Evolutionary conservation across 2,888 invertebrate genomes (phyloP), one percentile per base, ranked within the genome.

Genomic region (Catocala fraxini): DNA sequence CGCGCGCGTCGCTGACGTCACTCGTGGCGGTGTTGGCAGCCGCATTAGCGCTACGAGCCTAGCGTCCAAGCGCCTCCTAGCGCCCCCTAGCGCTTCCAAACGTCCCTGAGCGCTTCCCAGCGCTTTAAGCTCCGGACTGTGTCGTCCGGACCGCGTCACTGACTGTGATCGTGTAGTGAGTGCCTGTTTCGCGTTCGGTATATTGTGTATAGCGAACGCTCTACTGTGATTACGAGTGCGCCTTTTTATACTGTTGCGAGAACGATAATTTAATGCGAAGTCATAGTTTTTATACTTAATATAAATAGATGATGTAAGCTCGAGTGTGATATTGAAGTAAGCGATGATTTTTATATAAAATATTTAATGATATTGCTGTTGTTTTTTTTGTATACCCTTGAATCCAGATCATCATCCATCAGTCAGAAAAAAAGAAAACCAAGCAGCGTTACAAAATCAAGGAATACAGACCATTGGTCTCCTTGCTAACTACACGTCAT

Each of bases 241-340:
- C 75, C 84, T 85, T 91, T 90, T 91, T 91, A 88, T 92, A 92
- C 87, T 85, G 84, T 85, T 88, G 88, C 80, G 86, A 88, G 92
- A 90, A 92, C 89, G 84, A 89, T 93, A 88, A 93, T 93, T 93
- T 93, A 94, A 92, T 89, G 85, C 81, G 87, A 93, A 94, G 93
- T 94, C 93, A 94, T 93, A 94, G 93, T 94, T 94, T 94, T 94
- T 94, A 94, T 94, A 93, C 92, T 71, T 91, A 93, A 87, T 89
- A 92, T 93, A 93, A 93, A 93, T 93, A 94, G 93, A 93, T 93
- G 93, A 93, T 92, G 90, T 94, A 93, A 93, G 92, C 86, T 87
- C 89, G 93, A 92, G 93, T 94, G 94, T 94, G 94, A 94, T 94
- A 94, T 93, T 93, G 93, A 93, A 78, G 87, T 93, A 92, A 93